Percentiles rank a stretch among this genome's conserved stretches.
Evolutionary conservation across 1,140 invertebrate genomes (phyloP).

Genomic region (Dinoponera quadriceps): DNA sequence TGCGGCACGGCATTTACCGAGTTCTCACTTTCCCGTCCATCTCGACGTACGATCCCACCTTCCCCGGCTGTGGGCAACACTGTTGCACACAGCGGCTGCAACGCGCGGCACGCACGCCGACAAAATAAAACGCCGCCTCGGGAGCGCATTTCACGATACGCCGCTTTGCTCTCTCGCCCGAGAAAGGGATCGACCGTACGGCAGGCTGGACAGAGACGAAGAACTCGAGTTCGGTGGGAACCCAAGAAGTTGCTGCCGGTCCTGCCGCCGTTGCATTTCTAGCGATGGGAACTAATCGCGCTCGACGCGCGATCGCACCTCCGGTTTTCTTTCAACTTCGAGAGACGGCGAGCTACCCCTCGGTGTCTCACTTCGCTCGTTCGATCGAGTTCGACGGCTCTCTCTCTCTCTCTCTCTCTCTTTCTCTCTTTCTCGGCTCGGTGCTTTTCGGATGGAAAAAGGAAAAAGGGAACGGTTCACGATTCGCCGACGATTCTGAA

Average conservation of each 20-base stretch:
- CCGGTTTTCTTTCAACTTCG: conserved; percentile 33
- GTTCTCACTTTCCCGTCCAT: conserved; percentile 62
- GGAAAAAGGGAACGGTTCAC: too few species aligned
- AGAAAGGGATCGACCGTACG: conserved; percentile 63
- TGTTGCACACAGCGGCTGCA: conserved; percentile 76
- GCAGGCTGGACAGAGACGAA: conserved; percentile 65
- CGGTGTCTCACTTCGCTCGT: not conserved
- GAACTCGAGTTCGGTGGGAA: conserved; percentile 75
- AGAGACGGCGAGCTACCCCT: not conserved
- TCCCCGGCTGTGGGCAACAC: conserved; percentile 63
- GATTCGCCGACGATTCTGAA: too few species aligned
- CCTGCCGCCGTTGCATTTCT: conserved; percentile 63
- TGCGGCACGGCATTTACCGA: conserved; percentile 39
- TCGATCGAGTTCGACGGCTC: not conserved
- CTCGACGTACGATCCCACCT: conserved; percentile 57
- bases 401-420: too few species aligned
- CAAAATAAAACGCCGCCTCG: conserved; percentile 69
- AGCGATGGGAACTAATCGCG: conserved; percentile 68
- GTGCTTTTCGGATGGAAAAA: too few species aligned
- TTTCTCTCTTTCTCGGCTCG: too few species aligned
- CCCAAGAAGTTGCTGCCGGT: conserved; percentile 76
- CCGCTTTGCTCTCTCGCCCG: conserved; percentile 55
- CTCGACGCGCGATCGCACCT: conserved; percentile 49
- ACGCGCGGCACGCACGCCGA: conserved; percentile 66
- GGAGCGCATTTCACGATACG: conserved; percentile 72